Evolutionary conservation across 2,797 vertebrate species (phyloP).

Genomic region (Pithecia hirsuta): DNA sequence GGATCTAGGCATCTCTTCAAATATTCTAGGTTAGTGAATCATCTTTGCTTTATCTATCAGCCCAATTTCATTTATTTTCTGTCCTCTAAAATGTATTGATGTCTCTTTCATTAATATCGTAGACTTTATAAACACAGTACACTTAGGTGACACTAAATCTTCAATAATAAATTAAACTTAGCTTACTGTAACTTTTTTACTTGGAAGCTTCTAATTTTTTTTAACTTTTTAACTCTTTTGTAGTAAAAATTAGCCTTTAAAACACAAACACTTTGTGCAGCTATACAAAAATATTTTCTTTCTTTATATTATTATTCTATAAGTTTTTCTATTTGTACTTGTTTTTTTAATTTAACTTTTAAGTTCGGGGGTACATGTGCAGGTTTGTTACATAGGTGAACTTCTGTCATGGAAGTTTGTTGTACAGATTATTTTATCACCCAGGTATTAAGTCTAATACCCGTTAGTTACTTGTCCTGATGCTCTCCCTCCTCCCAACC

Average conservation of each 20-base stretch:
- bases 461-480: too few species aligned
- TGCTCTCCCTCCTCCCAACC: neutral
- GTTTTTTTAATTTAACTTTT: neutral
- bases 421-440: too few species aligned
- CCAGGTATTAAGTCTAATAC: too few species aligned
- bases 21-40: neutral
- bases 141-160: neutral
- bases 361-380: too few species aligned
- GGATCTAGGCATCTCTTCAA: neutral
- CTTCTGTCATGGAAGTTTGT: too few species aligned
- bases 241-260: neutral
- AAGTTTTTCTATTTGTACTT: neutral
- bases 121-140: neutral
- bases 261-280: neutral
- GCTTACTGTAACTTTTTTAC: neutral
- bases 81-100: too few species aligned
- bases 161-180: neutral
- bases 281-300: neutral
- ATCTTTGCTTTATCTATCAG: neutral
- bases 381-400: too few species aligned
- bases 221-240: neutral
- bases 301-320: neutral
- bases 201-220: neutral
- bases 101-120: neutral
- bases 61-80: too few species aligned